Percentiles rank a stretch among this genome's conserved stretches.
Conservation (phyloP, 2,113 vertebrate genomes). For the Nycticryphes semicollaris region DNA sequence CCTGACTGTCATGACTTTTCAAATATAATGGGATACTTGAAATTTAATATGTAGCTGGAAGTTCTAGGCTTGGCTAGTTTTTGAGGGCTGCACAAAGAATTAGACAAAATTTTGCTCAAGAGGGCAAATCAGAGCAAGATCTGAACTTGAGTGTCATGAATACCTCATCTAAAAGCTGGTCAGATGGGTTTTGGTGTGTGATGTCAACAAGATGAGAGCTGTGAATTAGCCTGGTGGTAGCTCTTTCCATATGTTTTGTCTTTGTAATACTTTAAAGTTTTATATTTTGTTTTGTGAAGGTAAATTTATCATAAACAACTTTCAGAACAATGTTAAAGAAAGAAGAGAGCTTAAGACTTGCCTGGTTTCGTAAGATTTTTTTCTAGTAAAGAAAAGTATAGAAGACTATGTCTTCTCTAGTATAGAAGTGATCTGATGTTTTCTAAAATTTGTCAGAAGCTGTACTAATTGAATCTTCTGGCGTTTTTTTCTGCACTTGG, state of each 20-base stretch:
- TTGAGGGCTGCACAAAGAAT: background rate
- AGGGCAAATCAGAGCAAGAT: background rate
- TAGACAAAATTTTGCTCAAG: background rate
- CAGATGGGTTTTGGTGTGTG: background rate
- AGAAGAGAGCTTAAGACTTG: background rate
- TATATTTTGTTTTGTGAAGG: background rate
- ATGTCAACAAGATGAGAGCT: background rate
- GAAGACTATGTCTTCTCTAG: background rate
- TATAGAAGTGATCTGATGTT: background rate
- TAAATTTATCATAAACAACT: background rate
- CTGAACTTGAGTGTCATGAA: background rate
- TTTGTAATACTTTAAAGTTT: background rate
- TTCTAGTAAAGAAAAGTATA: background rate
- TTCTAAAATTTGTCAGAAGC: background rate
- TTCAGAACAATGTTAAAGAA: background rate
- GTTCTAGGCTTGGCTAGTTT: background rate
- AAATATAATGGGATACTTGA: background rate
- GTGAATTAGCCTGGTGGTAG: background rate
- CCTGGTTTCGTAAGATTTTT: background rate
- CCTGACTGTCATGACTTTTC: background rate
- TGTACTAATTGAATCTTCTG: background rate
- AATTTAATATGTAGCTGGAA: background rate
- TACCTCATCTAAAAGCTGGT: background rate
- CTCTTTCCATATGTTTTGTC: background rate
- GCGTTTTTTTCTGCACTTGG: background rate